A percentile compares a stretch with the other conserved stretches of the same genome.
Evolutionary conservation across 2,797 vertebrate genomes (phyloP).

Genomic region (Sebastes diploproa): DNA sequence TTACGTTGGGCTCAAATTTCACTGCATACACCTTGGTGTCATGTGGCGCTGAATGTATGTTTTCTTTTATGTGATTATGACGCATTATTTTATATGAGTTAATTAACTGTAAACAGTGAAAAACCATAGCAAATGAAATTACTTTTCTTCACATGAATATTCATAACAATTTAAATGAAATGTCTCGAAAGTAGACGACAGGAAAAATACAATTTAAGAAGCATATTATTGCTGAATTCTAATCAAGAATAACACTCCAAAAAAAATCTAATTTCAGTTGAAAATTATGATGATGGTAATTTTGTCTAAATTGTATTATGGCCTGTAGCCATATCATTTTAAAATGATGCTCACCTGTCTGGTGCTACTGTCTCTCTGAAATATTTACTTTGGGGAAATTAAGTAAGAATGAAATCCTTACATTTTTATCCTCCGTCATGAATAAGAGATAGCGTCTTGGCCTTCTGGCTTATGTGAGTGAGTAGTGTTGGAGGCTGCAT

Average conservation of each 20-base stretch:
- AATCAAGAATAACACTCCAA: neutral
- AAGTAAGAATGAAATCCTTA: conserved; percentile 24
- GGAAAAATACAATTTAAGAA: neutral
- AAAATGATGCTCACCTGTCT: neutral
- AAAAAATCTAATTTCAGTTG: neutral
- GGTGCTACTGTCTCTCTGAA: conserved; percentile 1
- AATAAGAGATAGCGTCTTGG: conserved; percentile 24
- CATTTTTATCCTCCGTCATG: conserved; percentile 14
- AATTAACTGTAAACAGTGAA: neutral
- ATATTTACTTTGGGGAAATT: conserved; percentile 45
- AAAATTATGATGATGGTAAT: neutral
- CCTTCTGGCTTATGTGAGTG: conserved; percentile 21
- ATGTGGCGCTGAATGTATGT: neutral
- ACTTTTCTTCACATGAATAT: conserved; percentile 1
- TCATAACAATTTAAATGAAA: conserved; percentile 7
- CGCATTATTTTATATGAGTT: neutral
- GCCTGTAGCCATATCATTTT: neutral
- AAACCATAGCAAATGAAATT: neutral
- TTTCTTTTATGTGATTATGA: neutral
- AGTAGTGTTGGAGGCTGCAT: neutral
- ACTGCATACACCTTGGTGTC: neutral
- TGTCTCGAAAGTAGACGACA: neutral
- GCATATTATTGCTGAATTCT: neutral
- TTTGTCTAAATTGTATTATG: neutral
- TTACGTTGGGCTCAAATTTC: neutral